Percentiles rank a stretch among this genome's conserved stretches.
Conservation (phyloP, 92 coral and sea anemone species). For the Paramuricea clavata region DNA sequence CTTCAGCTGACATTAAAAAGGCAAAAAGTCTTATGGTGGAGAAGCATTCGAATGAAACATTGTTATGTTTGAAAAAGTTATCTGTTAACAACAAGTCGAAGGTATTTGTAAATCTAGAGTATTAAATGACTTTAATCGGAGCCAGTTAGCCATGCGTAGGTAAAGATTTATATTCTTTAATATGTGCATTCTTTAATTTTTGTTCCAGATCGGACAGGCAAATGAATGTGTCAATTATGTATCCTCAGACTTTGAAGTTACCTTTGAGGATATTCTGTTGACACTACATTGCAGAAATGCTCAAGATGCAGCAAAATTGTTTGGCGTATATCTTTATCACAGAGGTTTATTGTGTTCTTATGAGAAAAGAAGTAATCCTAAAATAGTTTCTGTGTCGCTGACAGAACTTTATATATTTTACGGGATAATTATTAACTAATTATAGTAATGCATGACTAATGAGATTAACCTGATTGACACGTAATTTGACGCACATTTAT, state of each 20-base stretch:
- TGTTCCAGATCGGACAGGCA: too few species aligned
- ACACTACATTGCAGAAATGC: neutral
- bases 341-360: neutral
- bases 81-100: neutral
- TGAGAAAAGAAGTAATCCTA: neutral
- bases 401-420: too few species aligned
- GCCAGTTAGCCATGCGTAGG: too few species aligned
- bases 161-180: too few species aligned
- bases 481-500: too few species aligned
- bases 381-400: too few species aligned
- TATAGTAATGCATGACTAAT: too few species aligned
- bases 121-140: neutral
- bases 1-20: neutral
- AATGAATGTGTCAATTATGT: neutral
- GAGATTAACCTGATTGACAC: too few species aligned
- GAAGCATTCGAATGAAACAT: slow-evolving; percentile 30
- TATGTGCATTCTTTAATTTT: too few species aligned
- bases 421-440: too few species aligned
- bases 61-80: slow-evolving; percentile 8
- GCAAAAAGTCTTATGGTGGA: slow-evolving; percentile 14
- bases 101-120: neutral
- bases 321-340: neutral
- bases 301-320: neutral
- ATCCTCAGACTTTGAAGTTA: neutral
- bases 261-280: neutral